Base-by-base conservation (phyloP, 2,113 vertebrate genomes). In the Strix aluco region DNA sequence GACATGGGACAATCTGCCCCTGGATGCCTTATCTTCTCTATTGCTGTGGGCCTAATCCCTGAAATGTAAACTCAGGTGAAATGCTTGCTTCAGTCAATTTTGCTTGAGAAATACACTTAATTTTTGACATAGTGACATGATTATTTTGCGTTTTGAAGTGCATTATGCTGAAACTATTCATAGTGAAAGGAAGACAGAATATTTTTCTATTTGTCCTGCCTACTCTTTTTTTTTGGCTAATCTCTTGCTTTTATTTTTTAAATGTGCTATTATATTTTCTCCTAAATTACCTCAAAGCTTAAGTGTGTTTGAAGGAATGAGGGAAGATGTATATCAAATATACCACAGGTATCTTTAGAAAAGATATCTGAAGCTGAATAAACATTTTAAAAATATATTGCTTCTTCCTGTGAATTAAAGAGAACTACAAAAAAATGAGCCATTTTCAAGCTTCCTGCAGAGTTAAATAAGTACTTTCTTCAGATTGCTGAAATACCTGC, bases 181-280 rank as follows among this genome's bases (percentile, higher is more conserved):
- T 92, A 81, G 54, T 70, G 61, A 96, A 94, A 87, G 36, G 74
- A 92, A 80, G 92, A 82, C 73, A 95, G 47, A 96, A 86, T 97
- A 95, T 86, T 95, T 98, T 97, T 98, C 95, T 97, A 96, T 98
- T 98, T 98, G 97, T 98, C 96, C 91, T 95, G 81, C 72, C 84
- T 94, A 95, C 90, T 40, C 21, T 23, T 72, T 79, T 92, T 94
- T 96, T 93, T 94, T 96, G 90, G 90, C n/a, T 67, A 20, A 67
- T 92, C 51, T 97, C 40, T 92, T 70, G 59, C 69, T 91, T 66
- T 94, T 88, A n/a, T 67, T 94, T 96, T 96, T 82, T 67, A 30
- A 42, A 90, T 92, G 57, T 86, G 63, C 79, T 83, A 79, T 86
- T 89, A 52, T n/a, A 32, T 93, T 44, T 95, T 95, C 30, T 89